Evolutionary conservation across 2,797 vertebrate genomes (phyloP).

Genomic region (Eutrigla gurnardus): DNA sequence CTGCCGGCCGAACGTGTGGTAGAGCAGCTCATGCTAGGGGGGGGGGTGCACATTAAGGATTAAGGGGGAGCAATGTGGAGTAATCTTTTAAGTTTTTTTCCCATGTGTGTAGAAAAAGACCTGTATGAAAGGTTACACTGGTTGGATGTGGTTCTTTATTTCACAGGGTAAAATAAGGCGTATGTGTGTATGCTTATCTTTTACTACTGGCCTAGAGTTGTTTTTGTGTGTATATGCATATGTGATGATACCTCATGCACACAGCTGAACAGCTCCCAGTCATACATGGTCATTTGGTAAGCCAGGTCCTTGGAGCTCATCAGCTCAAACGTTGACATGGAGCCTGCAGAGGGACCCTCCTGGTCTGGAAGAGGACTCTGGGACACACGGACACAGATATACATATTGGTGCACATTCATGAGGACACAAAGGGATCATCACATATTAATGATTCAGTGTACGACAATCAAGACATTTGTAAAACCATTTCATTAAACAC

Average conservation of each 20-base stretch:
- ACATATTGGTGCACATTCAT: conserved; percentile 6
- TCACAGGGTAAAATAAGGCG: conserved; percentile 9
- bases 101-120: background rate
- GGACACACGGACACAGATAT: conserved; percentile 27
- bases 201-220: background rate
- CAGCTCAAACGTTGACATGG: conserved; percentile 95
- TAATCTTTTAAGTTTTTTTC: background rate
- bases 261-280: conserved; percentile 99
- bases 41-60: background rate
- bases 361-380: conserved; percentile 94
- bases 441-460: background rate
- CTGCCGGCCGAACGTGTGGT: conserved; percentile 96
- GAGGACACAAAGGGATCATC: background rate
- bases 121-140: background rate
- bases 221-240: conserved; percentile 16
- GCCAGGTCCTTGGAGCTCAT: conserved; percentile 99
- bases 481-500: background rate
- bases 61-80: conserved; percentile 22
- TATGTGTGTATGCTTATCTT: background rate
- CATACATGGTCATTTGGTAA: conserved; percentile 96
- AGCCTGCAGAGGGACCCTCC: conserved; percentile 93
- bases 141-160: background rate
- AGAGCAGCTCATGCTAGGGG: conserved; percentile 93
- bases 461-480: background rate
- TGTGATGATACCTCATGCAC: conserved; percentile 91